Evolutionary conservation across 2,888 invertebrate genomes (phyloP).

Genomic region (Melieria picta): DNA sequence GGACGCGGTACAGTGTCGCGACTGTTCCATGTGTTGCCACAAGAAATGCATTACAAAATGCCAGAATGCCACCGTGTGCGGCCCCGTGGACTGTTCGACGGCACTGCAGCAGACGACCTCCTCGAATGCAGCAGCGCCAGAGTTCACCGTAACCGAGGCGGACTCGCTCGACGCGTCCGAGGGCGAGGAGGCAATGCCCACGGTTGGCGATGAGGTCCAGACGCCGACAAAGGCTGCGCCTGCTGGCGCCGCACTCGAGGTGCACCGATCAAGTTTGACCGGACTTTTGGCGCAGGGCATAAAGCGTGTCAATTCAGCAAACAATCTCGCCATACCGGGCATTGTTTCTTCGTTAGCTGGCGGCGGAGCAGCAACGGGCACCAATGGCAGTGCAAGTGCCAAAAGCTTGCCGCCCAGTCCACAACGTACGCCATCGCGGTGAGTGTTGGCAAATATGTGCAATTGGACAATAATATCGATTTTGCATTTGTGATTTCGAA

Average conservation of each 20-base stretch:
- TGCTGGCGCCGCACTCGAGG: conserved; percentile 45
- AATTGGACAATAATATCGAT: neutral
- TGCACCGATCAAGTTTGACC: conserved; percentile 64
- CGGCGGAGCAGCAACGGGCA: conserved; percentile 8
- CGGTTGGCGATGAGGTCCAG: conserved; percentile 35
- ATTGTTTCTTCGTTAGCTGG: conserved; percentile 66
- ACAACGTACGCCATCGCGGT: conserved; percentile 77
- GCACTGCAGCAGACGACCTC: conserved; percentile 57
- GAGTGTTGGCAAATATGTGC: conserved; percentile 28
- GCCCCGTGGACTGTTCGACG: conserved; percentile 63
- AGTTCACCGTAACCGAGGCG: conserved; percentile 67
- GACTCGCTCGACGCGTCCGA: conserved; percentile 46
- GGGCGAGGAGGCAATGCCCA: conserved; percentile 35
- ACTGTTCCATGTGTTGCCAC: conserved; percentile 92
- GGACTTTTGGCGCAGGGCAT: conserved; percentile 69
- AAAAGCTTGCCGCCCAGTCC: conserved; percentile 81
- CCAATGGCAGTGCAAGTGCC: conserved; percentile 60
- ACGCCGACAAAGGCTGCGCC: neutral
- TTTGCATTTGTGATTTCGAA: neutral
- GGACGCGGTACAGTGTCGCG: conserved; percentile 91
- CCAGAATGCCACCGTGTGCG: conserved; percentile 76
- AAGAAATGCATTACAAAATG: conserved; percentile 94
- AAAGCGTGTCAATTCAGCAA: conserved; percentile 78
- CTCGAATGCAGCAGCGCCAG: conserved; percentile 56
- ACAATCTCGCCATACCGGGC: conserved; percentile 73